Evolutionary conservation across 2,888 invertebrate species (phyloP).

Genomic region (Xylocampa areola): DNA sequence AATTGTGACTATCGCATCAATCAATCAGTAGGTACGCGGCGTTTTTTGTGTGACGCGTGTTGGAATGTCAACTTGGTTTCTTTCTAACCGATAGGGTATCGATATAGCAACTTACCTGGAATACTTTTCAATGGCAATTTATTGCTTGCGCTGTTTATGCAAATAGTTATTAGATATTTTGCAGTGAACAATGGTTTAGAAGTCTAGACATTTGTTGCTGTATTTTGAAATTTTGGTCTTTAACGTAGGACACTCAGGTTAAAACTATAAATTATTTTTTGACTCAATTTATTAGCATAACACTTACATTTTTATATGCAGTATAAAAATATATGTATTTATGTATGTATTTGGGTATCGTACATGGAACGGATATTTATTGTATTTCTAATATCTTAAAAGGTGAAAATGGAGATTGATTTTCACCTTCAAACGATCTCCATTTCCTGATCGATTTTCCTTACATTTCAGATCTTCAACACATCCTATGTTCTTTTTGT

Average conservation of each 20-base stretch:
- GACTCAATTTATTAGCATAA: background rate
- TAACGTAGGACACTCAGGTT: constrained; percentile 2
- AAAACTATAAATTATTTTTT: too few species aligned
- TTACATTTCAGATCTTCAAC: too few species aligned
- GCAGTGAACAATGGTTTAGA: constrained; percentile 18
- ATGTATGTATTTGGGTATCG: too few species aligned
- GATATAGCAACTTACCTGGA: constrained; percentile 32
- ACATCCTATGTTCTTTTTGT: too few species aligned
- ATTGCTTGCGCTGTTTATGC: constrained; percentile 26
- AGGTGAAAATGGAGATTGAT: too few species aligned
- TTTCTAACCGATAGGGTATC: constrained; percentile 41
- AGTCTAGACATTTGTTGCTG: constrained; percentile 10
- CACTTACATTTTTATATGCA: too few species aligned
- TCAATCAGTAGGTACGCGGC: constrained; percentile 71
- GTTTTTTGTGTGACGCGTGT: constrained; percentile 64
- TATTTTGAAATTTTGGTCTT: background rate
- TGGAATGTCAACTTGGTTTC: constrained; percentile 50
- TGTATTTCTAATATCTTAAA: too few species aligned
- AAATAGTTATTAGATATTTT: constrained; percentile 28
- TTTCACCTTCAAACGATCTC: too few species aligned
- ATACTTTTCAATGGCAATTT: constrained; percentile 26
- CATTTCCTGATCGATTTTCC: too few species aligned
- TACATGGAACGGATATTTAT: too few species aligned
- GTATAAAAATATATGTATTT: constrained; percentile 5
- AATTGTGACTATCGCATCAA: constrained; percentile 78